Evolutionary conservation across 2,797 vertebrate species (phyloP).

Genomic region (Microctenopoma stevenorrisi): DNA sequence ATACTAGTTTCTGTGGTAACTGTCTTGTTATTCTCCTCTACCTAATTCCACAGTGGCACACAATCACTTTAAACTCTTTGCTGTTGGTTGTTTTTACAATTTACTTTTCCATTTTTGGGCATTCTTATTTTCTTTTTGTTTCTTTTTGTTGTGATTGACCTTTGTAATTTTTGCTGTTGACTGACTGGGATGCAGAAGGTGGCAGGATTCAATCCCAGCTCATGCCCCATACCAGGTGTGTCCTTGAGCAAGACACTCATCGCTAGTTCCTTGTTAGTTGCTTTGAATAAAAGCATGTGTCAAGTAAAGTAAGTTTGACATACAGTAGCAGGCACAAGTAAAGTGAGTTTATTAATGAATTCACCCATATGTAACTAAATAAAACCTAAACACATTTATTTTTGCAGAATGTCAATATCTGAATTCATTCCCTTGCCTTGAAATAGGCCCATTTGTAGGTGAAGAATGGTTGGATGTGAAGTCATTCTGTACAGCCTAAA

Average conservation of each 20-base stretch:
- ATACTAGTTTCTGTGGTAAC: background rate
- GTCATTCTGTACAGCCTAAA: background rate
- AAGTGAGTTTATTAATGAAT: conserved; percentile 1
- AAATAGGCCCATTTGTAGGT: conserved; percentile 1
- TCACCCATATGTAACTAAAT: background rate
- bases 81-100: conserved; percentile 53
- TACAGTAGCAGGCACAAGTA: background rate
- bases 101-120: conserved; percentile 70
- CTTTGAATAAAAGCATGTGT: too few relatives aligned
- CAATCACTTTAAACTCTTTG: conserved; percentile 77
- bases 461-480: background rate
- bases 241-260: too few relatives aligned
- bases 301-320: conserved; percentile 1
- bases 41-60: conserved; percentile 78
- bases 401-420: conserved; percentile 15
- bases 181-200: too few relatives aligned
- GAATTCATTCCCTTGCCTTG: background rate
- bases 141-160: conserved; percentile 15
- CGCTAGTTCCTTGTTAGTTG: too few relatives aligned
- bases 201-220: too few relatives aligned
- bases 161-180: conserved; percentile 3
- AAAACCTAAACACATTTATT: conserved; percentile 4
- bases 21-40: conserved; percentile 5
- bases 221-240: too few relatives aligned
- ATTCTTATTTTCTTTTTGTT: conserved; percentile 51